phyloP scores from a whole-genome alignment of 2,797 vertebrate species.

The Acrossocheilus fasciatus region DNA sequence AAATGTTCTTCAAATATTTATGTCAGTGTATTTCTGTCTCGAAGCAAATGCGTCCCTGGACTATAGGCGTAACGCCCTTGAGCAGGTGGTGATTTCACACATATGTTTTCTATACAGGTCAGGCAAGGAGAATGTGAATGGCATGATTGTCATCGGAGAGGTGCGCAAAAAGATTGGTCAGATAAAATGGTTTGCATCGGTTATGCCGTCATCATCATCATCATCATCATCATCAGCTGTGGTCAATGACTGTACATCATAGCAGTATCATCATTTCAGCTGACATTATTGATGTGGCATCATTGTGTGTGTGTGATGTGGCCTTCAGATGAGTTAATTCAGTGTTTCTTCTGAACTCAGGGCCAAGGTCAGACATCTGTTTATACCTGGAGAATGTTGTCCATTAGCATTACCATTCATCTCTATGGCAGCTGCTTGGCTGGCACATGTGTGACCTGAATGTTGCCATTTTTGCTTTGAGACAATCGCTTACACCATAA shows the following conservation, averaged over 20 bases:
- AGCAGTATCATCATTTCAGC: conserved; percentile 1
- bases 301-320: conserved; percentile 22
- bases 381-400: background rate
- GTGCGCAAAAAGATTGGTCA: background rate
- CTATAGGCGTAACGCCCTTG: background rate
- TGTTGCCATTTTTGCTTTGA: background rate
- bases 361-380: conserved; percentile 19
- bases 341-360: conserved; percentile 24
- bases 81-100: background rate
- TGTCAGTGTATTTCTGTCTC: conserved; percentile 26
- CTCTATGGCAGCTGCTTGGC: background rate
- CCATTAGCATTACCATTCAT: background rate
- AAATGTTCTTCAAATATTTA: conserved; percentile 42
- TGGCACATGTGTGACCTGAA: background rate
- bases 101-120: conserved; percentile 7
- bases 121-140: background rate
- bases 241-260: conserved; percentile 11
- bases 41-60: background rate
- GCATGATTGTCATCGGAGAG: background rate
- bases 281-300: background rate
- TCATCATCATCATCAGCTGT: background rate
- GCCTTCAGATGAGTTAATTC: conserved; percentile 38
- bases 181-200: background rate
- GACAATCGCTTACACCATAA: background rate
- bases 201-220: background rate